Evolutionary conservation across 2,113 vertebrate species (phyloP).

Genomic region (Platichthys stellatus): DNA sequence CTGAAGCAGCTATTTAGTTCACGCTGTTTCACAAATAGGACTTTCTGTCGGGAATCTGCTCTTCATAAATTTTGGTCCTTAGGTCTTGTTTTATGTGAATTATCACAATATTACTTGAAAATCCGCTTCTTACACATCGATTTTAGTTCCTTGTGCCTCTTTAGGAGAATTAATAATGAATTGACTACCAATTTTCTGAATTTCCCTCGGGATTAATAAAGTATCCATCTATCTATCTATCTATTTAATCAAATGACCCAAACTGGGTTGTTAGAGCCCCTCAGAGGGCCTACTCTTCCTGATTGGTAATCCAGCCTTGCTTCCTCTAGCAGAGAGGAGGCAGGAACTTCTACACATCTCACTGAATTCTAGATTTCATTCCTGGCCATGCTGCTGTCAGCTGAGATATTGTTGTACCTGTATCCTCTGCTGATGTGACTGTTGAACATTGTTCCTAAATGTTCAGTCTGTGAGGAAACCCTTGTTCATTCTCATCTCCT

Average conservation of each 20-base stretch:
- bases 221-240: too few species aligned
- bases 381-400: constrained; percentile 24
- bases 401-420: constrained; percentile 22
- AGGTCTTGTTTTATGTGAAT: too few species aligned
- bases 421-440: constrained; percentile 18
- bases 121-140: neutral
- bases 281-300: neutral
- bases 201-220: too few species aligned
- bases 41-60: too few species aligned
- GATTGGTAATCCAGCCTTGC: neutral
- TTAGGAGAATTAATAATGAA: neutral
- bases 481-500: constrained; percentile 26
- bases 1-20: too few species aligned
- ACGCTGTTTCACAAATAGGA: too few species aligned
- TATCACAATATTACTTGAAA: neutral
- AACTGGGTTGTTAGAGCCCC: neutral
- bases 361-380: constrained; percentile 7
- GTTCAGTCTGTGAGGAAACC: constrained; percentile 32
- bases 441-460: constrained; percentile 34
- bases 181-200: neutral
- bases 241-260: constrained; percentile 2
- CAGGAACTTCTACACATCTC: constrained; percentile 5
- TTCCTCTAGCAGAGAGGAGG: neutral
- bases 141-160: neutral
- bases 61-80: too few species aligned